Percentiles rank a stretch among this genome's conserved stretches.
Conservation (phyloP, 2,888 invertebrate species). For the Drosophila fungiperda region DNA sequence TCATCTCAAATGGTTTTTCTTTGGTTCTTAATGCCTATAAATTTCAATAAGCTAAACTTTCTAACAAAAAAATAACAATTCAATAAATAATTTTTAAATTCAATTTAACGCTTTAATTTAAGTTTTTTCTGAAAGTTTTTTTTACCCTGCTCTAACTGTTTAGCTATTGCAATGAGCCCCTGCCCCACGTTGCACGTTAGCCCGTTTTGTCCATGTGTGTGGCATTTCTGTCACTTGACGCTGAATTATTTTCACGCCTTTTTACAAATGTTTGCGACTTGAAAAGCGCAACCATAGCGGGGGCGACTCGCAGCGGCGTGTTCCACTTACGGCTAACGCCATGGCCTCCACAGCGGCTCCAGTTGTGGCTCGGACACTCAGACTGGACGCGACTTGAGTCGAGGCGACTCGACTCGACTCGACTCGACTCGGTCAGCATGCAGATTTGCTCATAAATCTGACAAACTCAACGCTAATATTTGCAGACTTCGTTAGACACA, state of each 20-base stretch:
- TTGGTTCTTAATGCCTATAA: background rate
- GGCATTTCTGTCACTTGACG: constrained; percentile 81
- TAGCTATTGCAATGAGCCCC: constrained; percentile 6
- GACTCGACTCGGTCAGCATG: constrained; percentile 70
- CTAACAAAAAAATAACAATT: background rate
- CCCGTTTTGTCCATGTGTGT: constrained; percentile 56
- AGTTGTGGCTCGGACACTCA: constrained; percentile 27
- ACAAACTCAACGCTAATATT: constrained; percentile 81
- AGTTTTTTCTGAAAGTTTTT: constrained; percentile 10
- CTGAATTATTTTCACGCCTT: constrained; percentile 81
- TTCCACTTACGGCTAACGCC: constrained; percentile 75
- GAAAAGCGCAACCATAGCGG: constrained; percentile 72
- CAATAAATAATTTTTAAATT: background rate
- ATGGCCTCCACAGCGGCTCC: constrained; percentile 58
- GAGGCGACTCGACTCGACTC: constrained; percentile 14
- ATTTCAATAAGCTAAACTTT: background rate
- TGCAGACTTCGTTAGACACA: constrained; percentile 81
- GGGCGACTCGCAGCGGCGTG: constrained; percentile 66
- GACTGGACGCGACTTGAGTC: constrained; percentile 13
- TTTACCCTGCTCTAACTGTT: constrained; percentile 36
- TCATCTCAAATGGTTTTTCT: background rate
- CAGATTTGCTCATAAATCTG: constrained; percentile 81
- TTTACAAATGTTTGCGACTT: constrained; percentile 78
- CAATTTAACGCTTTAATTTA: background rate
- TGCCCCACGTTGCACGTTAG: constrained; percentile 13